These are phyloP conservation scores for Melanerpes formicivorus DNA, from an alignment of 2,113 vertebrate species.

Conservation along the genomic window DNA sequence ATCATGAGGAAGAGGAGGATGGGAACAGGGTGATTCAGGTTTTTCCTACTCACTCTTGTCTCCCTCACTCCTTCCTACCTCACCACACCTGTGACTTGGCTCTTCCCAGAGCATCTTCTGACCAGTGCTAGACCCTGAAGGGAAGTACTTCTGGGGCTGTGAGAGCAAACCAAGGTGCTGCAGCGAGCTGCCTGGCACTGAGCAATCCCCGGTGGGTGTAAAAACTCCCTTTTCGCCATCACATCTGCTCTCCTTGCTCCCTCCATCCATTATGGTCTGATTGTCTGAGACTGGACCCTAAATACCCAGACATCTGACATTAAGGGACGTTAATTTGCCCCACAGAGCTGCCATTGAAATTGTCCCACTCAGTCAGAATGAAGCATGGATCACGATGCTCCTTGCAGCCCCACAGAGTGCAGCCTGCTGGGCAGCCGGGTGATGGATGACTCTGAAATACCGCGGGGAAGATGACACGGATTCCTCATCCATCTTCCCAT, in stretches of 20 bases:
- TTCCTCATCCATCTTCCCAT: background rate
- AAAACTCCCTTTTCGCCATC: background rate
- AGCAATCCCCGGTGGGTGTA: background rate
- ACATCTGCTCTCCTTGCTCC: background rate
- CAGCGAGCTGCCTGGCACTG: fast-evolving
- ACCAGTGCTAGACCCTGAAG: fast-evolving
- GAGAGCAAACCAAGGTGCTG: background rate
- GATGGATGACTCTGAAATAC: background rate
- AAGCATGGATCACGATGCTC: background rate
- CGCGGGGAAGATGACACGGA: background rate
- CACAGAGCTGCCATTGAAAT: background rate
- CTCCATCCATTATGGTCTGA: background rate
- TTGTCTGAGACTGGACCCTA: background rate
- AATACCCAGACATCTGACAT: background rate
- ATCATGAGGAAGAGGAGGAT: background rate
- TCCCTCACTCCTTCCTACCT: background rate
- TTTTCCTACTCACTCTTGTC: fast-evolving
- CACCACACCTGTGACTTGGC: background rate
- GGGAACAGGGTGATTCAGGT: background rate
- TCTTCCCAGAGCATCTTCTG: background rate
- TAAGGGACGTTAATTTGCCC: background rate
- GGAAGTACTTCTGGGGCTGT: background rate
- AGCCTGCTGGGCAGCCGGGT: background rate
- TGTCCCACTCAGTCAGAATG: background rate
- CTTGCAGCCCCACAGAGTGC: fast-evolving